Evolutionary conservation across 2,113 vertebrate genomes (phyloP), one percentile per base, ranked within the genome.

Genomic region (Cricetomys ansorgei): DNA sequence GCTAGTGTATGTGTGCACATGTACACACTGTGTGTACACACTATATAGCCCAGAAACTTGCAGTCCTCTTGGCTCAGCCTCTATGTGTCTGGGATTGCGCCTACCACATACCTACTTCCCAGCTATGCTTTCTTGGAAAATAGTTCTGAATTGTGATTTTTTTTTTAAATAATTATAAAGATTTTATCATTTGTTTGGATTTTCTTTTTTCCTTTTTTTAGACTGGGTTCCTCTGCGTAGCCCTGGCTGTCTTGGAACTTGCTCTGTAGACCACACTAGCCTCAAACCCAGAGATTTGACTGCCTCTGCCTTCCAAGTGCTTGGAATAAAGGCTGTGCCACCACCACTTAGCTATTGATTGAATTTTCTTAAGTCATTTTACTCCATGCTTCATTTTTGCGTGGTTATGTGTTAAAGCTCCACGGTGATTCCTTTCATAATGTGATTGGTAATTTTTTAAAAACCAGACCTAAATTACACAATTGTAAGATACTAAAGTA

Each of bases 351-450:
- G 23, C 79, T 59, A n/a, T 59, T 84, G 15, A 31, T 45, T 64
- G 15, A 29, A 40, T 86, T 89, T 90, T 91, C 34, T 92, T 86
- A 70, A 92, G 15, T 92, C 75, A 89, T 95, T 91, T 92, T 77
- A 10, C 29, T 84, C 34, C 16, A 34, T n/a, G 7, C 89, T 93
- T 95, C 31, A 92, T 40, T 15, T 19, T 31, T 95, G 88, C 65
- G 12, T 85, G 27, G 37, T 81, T 89, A 81, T 91, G 48, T 91
- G 21, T 93, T 97, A 76, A 64, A 92, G 79, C 45, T 88, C 5
- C 31, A 21, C 15, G n/a, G 25, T 89, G 62, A 81, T 93, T 93
- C 19, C 45, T 93, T 91, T 86, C 76, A 21, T 89, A 89, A 81
- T 73, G 40, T 59, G 23, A 88, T 91, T 81, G 92, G 19, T 94